These are phyloP conservation scores for Brachyalestes nurse DNA, from an alignment of 2,797 vertebrate species.

Conservation along the genomic window DNA sequence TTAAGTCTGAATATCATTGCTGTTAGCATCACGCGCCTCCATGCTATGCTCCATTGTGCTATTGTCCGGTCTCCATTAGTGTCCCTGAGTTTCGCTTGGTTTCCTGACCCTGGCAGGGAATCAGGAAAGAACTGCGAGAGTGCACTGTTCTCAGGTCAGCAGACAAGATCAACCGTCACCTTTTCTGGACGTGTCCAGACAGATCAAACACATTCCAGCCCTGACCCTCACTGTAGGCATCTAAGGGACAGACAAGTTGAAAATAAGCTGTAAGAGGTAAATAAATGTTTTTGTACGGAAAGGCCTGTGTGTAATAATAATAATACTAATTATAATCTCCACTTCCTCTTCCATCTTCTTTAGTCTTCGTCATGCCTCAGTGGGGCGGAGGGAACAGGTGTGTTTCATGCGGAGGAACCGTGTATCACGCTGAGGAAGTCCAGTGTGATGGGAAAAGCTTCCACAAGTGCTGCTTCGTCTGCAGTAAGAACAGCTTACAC, in stretches of 20 bases:
- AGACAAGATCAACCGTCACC: not conserved
- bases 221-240: not conserved
- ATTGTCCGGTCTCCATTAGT: not conserved
- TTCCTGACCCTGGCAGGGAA: not conserved
- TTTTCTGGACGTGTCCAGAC: not conserved
- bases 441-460: conserved; percentile 93
- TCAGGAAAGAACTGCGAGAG: not conserved
- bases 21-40: not conserved
- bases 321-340: not conserved
- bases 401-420: conserved; percentile 81
- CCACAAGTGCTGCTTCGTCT: conserved; percentile 93
- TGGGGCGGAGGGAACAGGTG: conserved; percentile 97
- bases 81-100: not conserved
- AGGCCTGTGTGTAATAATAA: not conserved
- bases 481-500: conserved; percentile 83
- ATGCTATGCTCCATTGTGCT: not conserved
- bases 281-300: not conserved
- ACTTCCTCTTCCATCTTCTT: not conserved
- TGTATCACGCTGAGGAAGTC: conserved; percentile 95
- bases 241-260: not conserved
- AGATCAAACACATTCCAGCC: not conserved
- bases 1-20: not conserved
- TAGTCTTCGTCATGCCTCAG: conserved; percentile 84
- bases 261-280: not conserved
- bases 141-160: not conserved